Conservation (phyloP, 2,797 vertebrate genomes). For the Tympanoctomys barrerae region DNA sequence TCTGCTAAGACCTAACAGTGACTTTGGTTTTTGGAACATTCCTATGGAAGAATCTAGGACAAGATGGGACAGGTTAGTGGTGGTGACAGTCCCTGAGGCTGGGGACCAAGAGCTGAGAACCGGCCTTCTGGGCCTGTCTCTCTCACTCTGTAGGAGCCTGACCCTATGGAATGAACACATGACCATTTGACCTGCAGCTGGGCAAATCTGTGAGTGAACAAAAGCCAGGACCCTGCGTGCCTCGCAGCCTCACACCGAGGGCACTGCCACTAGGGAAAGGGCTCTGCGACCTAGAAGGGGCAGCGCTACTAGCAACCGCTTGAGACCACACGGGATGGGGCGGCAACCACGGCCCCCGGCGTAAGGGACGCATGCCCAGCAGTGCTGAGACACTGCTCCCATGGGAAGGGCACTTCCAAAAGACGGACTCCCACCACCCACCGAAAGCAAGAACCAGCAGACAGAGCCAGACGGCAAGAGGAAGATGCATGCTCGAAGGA, state of each 20-base stretch:
- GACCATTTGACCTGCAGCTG: neutral
- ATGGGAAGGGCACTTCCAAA: neutral
- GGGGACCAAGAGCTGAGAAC: neutral
- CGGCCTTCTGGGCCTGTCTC: neutral
- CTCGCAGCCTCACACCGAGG: neutral
- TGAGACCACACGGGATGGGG: neutral
- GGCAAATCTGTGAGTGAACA: neutral
- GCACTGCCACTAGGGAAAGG: neutral
- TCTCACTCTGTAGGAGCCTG: neutral
- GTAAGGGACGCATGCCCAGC: neutral
- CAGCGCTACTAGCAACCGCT: neutral
- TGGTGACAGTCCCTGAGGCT: neutral
- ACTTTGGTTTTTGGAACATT: neutral
- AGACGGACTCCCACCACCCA: neutral
- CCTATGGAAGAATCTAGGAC: neutral
- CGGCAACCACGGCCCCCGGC: neutral
- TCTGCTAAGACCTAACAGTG: neutral
- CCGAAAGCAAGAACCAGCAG: conserved; percentile 29
- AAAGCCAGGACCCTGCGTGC: neutral
- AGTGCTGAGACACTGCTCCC: neutral
- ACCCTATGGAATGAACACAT: neutral
- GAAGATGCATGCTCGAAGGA: neutral
- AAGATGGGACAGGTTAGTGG: neutral
- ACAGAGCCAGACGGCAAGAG: neutral
- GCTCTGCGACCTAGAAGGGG: neutral